A percentile compares a stretch with the other conserved stretches of the same genome.
Evolutionary conservation across 2,797 vertebrate species (phyloP).

Genomic region (Chlorospingus flavigularis): DNA sequence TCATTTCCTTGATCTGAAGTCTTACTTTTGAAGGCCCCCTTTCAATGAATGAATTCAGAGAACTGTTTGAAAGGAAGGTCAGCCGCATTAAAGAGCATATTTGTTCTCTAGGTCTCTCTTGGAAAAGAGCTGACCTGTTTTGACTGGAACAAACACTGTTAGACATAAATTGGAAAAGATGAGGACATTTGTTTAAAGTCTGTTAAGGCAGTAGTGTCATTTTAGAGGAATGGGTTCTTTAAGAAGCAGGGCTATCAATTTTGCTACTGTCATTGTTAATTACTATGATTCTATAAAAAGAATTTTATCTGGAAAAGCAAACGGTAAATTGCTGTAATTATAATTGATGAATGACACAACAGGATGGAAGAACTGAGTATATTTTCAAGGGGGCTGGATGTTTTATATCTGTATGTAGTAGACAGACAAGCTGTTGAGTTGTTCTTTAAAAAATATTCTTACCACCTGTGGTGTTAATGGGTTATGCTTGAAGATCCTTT

Average conservation of each 20-base stretch:
- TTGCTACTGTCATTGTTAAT: constrained; percentile 12
- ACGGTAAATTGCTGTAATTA: constrained; percentile 4
- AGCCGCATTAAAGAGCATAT: background rate
- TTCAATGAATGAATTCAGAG: background rate
- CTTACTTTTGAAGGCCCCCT: background rate
- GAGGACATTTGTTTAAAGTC: background rate
- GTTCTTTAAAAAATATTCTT: background rate
- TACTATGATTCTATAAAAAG: background rate
- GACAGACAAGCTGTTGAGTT: constrained; percentile 29
- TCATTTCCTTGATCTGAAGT: background rate
- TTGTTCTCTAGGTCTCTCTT: background rate
- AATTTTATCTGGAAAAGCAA: constrained; percentile 33
- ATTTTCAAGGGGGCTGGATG: constrained; percentile 1
- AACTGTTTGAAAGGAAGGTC: constrained; percentile 24
- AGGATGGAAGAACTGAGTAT: background rate
- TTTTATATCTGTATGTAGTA: constrained; percentile 1
- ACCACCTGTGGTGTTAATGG: constrained; percentile 33
- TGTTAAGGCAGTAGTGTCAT: background rate
- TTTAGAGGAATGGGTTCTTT: background rate
- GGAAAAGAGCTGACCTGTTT: constrained; percentile 6
- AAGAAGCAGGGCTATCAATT: background rate
- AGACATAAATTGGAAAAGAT: background rate
- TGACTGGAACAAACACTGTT: background rate
- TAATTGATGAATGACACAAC: constrained; percentile 25
- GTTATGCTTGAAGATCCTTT: background rate